Conservation (phyloP, 2,113 vertebrate genomes). For the Crocuta crocuta region DNA sequence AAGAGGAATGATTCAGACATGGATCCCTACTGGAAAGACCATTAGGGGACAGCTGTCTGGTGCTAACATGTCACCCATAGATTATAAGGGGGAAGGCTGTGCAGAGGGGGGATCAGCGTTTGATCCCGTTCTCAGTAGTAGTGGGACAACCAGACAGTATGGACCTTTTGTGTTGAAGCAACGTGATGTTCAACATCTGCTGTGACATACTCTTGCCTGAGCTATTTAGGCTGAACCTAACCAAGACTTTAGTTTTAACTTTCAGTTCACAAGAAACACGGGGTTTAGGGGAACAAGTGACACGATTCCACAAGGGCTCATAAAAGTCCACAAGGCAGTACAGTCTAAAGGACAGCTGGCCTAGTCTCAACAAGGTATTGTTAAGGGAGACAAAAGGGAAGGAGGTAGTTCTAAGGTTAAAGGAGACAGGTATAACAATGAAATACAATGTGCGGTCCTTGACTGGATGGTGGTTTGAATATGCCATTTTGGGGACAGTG, state of each 20-base stretch:
- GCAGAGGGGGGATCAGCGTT: background rate
- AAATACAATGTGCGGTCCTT: background rate
- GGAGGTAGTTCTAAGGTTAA: background rate
- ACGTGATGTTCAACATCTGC: background rate
- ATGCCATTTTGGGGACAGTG: background rate
- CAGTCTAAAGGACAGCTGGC: background rate
- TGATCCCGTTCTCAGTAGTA: background rate
- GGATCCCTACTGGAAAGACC: background rate
- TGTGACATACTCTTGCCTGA: background rate
- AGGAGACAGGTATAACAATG: background rate
- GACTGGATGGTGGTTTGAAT: background rate
- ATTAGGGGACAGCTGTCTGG: background rate
- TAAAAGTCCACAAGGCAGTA: background rate
- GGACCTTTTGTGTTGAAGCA: background rate
- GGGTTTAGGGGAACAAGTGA: background rate
- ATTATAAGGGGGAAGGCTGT: background rate
- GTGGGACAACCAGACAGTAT: too few relatives aligned
- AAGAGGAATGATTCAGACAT: background rate
- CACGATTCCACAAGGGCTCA: background rate
- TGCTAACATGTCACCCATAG: background rate
- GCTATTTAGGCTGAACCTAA: background rate
- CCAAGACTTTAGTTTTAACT: background rate
- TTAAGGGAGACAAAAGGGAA: constrained; percentile 5
- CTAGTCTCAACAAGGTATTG: background rate
- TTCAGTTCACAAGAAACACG: background rate